phyloP scores from a whole-genome alignment of 2,888 invertebrate genomes.

The Napeogenes inachia region DNA sequence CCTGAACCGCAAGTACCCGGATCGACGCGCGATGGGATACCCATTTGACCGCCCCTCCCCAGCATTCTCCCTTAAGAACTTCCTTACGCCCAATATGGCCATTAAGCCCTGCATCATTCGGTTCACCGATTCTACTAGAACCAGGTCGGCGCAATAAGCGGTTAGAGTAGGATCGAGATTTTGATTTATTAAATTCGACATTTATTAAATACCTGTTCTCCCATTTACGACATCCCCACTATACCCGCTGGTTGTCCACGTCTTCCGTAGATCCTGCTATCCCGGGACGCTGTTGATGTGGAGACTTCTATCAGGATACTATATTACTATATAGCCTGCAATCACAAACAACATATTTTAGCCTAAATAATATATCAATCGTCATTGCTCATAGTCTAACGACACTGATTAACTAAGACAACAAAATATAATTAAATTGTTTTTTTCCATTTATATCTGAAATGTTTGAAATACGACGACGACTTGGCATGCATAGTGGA shows the following conservation, averaged over 20 bases:
- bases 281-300: conserved; percentile 36
- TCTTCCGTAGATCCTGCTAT: conserved; percentile 34
- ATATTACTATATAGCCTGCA: conserved; percentile 43
- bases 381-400: no score
- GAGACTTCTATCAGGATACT: conserved; percentile 43
- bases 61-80: conserved; percentile 79
- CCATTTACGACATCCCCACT: no score
- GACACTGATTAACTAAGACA: background rate
- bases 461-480: conserved; percentile 4
- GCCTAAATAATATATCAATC: no score
- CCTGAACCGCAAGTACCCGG: conserved; percentile 82
- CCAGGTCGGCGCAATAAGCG: conserved; percentile 33
- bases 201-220: no score
- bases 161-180: background rate
- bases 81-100: conserved; percentile 87
- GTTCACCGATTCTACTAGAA: conserved; percentile 76
- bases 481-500: conserved; percentile 32
- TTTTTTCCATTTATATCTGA: no score
- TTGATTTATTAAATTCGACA: no score
- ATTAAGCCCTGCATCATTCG: conserved; percentile 76
- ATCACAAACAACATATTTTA: conserved; percentile 39
- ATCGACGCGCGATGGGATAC: conserved; percentile 83
- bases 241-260: no score
- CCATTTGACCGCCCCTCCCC: conserved; percentile 85
- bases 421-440: no score